These are phyloP conservation scores for Erythrocercus mccallii DNA, from an alignment of 2,113 vertebrate genomes.

Conservation along the genomic window DNA sequence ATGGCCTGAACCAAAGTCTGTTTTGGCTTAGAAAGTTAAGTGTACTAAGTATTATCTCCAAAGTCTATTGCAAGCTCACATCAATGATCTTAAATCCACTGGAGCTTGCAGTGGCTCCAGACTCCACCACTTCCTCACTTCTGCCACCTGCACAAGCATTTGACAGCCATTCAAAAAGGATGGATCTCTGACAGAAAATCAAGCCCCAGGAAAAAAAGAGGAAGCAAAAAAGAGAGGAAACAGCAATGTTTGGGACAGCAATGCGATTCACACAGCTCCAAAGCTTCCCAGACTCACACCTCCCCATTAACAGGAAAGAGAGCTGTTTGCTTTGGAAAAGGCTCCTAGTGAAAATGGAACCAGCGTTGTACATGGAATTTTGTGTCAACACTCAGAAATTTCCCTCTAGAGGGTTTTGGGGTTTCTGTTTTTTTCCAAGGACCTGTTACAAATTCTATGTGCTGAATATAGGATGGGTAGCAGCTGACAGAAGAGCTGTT, in stretches of 20 bases:
- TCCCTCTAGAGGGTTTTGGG: neutral
- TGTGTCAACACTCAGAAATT: neutral
- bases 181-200: constrained; percentile 55
- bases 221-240: constrained; percentile 83
- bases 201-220: constrained; percentile 66
- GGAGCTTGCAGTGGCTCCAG: neutral
- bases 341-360: constrained; percentile 38
- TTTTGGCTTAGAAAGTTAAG: neutral
- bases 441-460: neutral
- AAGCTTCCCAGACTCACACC: neutral
- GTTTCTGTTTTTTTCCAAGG: neutral
- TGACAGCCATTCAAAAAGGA: constrained; percentile 48
- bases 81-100: neutral
- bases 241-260: constrained; percentile 69
- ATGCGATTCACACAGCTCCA: constrained; percentile 73
- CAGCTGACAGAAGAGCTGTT: neutral
- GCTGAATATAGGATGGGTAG: neutral
- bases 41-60: neutral
- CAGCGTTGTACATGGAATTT: neutral
- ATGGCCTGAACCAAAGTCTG: neutral
- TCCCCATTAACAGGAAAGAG: constrained; percentile 62
- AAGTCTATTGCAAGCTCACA: neutral
- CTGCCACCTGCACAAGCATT: constrained; percentile 39
- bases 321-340: constrained; percentile 78
- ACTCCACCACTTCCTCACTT: neutral